Evolutionary conservation across 2,113 vertebrate species (phyloP), one percentile per base, ranked within the genome.

Genomic region (Gymnocephalus cernua): DNA sequence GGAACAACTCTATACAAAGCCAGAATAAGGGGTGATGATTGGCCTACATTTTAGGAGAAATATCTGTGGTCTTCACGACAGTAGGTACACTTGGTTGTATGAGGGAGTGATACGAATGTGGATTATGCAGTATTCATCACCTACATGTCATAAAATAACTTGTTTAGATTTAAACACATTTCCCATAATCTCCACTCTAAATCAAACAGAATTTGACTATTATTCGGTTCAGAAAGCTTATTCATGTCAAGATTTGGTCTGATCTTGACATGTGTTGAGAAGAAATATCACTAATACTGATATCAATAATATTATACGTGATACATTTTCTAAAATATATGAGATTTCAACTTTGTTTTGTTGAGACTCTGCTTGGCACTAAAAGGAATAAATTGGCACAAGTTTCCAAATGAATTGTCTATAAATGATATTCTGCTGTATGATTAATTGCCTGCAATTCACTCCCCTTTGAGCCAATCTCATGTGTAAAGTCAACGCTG

Each of bases 401-500:
- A 78, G 68, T 92, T 88, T 93, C 79, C 79, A 86, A 88, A 90
- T 86, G 80, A 92, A 89, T 86, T 85, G 87, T 84, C 78, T 88
- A 92, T 92, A 94, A 94, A 93, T 91, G 88, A 91, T 89, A 93
- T 92, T 92, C 86, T 87, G 80, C 83, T 77, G 82, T 86, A 90
- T 92, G 88, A 93, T 87, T 94, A 93, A 94, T 94, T 94, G 93
- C 89, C 88, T 90, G 83, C 88, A 88, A 93, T 93, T 91, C 91
- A 90, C 90, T 94, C 93, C 92, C 93, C 89, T 93, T 93, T 93
- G 92, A 93, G 93, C 92, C 90, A 91, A 90, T 94, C 91, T 94
- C 92, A 92, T 92, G 94, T 93, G 91, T 94, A 91, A 93, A 93
- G 91, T 92, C 92, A 85, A 68, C 74, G 66, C 90, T 94, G 94